Percentiles rank a stretch among this genome's conserved stretches.
phyloP scores from a whole-genome alignment of 1,140 invertebrate species.

The Papilio aristodemus region DNA sequence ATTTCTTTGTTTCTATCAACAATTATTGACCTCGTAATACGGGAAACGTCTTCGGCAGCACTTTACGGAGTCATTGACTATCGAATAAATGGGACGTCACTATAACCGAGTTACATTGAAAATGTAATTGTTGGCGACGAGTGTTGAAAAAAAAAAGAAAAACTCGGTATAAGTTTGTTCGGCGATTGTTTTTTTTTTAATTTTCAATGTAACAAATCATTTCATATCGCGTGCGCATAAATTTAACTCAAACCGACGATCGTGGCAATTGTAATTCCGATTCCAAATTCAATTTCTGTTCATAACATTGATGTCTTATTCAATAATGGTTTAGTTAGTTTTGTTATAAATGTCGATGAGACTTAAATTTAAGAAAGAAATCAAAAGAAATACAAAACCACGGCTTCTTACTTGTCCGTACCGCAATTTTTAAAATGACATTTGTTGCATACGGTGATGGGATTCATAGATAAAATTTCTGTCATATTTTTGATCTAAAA shows the following conservation, averaged over 20 bases:
- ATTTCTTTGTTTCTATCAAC: too few species aligned
- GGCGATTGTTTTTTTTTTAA: constrained; percentile 8
- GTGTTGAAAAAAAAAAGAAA: constrained; percentile 3
- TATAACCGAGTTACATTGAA: neutral
- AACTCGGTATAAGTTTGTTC: neutral
- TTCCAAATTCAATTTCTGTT: constrained; percentile 40
- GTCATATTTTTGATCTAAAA: too few species aligned
- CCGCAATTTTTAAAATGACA: too few species aligned
- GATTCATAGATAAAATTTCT: too few species aligned
- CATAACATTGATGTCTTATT: constrained; percentile 30
- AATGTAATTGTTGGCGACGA: constrained; percentile 1
- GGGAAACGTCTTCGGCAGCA: too few species aligned
- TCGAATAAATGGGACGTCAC: neutral
- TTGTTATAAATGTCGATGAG: neutral
- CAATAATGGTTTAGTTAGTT: constrained; percentile 21
- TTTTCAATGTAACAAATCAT: constrained; percentile 40
- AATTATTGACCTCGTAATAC: neutral
- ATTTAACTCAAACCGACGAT: constrained; percentile 21
- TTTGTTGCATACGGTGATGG: too few species aligned
- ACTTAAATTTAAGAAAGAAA: neutral
- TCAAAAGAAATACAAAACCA: too few species aligned
- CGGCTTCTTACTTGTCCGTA: too few species aligned
- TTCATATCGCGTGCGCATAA: constrained; percentile 39
- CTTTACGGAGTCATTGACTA: too few species aligned
- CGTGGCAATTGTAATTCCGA: constrained; percentile 39